Conservation (phyloP, 2,113 vertebrate species). For the Passer montanus region DNA sequence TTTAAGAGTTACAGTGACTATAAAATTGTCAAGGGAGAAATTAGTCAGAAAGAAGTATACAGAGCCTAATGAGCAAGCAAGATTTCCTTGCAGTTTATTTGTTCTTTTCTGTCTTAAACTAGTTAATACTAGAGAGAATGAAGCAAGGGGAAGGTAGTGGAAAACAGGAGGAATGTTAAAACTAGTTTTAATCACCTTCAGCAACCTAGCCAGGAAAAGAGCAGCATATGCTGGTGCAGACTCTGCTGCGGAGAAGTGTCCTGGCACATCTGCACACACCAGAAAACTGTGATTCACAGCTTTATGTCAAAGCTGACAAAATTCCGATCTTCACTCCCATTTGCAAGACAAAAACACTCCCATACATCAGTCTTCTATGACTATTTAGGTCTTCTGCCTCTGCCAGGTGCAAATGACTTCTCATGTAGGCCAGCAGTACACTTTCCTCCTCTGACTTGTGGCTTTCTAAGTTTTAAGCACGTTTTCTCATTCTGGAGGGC, state of each 20-base stretch:
- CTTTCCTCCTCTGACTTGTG: neutral
- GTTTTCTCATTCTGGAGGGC: neutral
- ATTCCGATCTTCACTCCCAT: neutral
- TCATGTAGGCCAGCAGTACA: neutral
- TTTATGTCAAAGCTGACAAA: slow-evolving; percentile 10
- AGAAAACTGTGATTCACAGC: neutral
- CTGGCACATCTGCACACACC: neutral
- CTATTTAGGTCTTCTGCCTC: neutral
- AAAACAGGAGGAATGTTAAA: neutral
- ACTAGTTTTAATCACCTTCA: neutral
- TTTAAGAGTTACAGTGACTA: neutral
- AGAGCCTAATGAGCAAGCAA: neutral
- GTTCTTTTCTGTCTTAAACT: neutral
- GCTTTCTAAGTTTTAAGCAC: neutral
- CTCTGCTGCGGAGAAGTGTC: neutral
- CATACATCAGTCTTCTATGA: slow-evolving; percentile 10
- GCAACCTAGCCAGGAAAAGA: neutral
- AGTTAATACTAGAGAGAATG: neutral
- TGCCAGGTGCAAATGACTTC: slow-evolving; percentile 45
- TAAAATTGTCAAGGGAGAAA: neutral
- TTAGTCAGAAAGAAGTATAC: neutral
- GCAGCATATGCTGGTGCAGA: neutral
- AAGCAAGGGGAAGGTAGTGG: neutral
- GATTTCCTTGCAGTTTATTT: neutral
- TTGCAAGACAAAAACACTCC: neutral